Conservation (phyloP, 2,113 vertebrate genomes). For the Ancistrus triradiatus region DNA sequence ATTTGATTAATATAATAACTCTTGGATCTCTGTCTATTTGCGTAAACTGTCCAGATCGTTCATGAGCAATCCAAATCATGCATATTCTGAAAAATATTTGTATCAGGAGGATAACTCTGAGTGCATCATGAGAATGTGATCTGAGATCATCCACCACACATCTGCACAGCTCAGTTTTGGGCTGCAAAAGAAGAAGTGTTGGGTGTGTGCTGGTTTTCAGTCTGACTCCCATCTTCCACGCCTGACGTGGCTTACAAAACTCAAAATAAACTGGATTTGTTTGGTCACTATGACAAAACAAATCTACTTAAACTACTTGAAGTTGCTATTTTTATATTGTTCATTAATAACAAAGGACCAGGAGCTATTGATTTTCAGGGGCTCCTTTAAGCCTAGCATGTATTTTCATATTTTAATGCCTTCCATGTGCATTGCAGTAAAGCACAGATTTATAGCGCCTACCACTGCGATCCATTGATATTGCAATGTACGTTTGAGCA, state of each 20-base stretch:
- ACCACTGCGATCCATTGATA: constrained; percentile 15
- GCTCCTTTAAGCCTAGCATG: constrained; percentile 16
- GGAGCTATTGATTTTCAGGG: constrained; percentile 6
- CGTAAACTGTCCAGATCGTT: background rate
- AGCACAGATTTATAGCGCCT: constrained; percentile 37
- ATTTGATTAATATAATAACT: no score
- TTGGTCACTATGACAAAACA: constrained; percentile 3
- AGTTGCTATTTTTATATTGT: background rate
- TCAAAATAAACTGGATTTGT: constrained; percentile 28
- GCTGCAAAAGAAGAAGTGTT: background rate
- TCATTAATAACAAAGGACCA: constrained; percentile 17
- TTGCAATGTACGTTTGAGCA: constrained; percentile 21
- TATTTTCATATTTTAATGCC: constrained; percentile 30
- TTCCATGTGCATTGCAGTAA: constrained; percentile 29
- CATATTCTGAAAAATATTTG: background rate
- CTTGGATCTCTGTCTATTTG: background rate
- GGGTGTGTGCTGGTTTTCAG: constrained; percentile 39
- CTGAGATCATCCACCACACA: constrained; percentile 3
- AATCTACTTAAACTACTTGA: background rate
- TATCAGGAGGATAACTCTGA: background rate
- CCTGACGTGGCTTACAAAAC: background rate
- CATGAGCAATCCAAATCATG: background rate
- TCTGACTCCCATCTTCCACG: constrained; percentile 13
- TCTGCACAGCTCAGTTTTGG: background rate
- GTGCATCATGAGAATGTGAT: constrained; percentile 7